phyloP scores from a whole-genome alignment of 2,797 vertebrate genomes.

The Macroramphosus scolopax region DNA sequence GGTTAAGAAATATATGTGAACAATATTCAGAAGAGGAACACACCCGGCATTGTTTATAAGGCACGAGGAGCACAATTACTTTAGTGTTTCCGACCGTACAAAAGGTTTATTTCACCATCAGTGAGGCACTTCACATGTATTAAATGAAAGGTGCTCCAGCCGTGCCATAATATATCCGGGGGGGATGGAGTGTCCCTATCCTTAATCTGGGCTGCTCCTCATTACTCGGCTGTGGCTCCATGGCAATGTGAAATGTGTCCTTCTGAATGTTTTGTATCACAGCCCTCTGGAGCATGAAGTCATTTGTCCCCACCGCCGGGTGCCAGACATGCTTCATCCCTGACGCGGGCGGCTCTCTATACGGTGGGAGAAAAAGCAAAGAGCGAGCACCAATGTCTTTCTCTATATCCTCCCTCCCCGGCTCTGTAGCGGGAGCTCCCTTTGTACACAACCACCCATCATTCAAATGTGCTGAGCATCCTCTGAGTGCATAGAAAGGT shows the following conservation, averaged over 20 bases:
- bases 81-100: constrained; percentile 20
- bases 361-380: constrained; percentile 21
- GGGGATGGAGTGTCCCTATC: constrained; percentile 27
- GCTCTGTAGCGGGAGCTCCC: constrained; percentile 29
- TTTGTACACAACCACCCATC: constrained; percentile 46
- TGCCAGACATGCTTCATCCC: constrained; percentile 56
- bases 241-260: constrained; percentile 58
- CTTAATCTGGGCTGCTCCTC: constrained; percentile 62
- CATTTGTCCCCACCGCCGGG: constrained; percentile 66
- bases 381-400: constrained; percentile 41
- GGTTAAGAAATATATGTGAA: constrained; percentile 65
- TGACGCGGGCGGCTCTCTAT: constrained; percentile 27
- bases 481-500: constrained; percentile 59
- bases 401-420: constrained; percentile 37
- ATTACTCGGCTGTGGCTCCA: constrained; percentile 61
- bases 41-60: constrained; percentile 44
- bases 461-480: constrained; percentile 60
- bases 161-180: constrained; percentile 35
- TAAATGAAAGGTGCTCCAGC: constrained; percentile 36
- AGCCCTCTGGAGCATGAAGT: constrained; percentile 64
- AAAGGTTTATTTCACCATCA: constrained; percentile 22
- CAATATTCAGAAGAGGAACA: constrained; percentile 55
- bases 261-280: constrained; percentile 61
- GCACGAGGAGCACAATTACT: constrained; percentile 30
- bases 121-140: constrained; percentile 13